These are phyloP conservation scores for Drosophila histrio DNA, from an alignment of 2,888 invertebrate species.

Conservation along the genomic window DNA sequence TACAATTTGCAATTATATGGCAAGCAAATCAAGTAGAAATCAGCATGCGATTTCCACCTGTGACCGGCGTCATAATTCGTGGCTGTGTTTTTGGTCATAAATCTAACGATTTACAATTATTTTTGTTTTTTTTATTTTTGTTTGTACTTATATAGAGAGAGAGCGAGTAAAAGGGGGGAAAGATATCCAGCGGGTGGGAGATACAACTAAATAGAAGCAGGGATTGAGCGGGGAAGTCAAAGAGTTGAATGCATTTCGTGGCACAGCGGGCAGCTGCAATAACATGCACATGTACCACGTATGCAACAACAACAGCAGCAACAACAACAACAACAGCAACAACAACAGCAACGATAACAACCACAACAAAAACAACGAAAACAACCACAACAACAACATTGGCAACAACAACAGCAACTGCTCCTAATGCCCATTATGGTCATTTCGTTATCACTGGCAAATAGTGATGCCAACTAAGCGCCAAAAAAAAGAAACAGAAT, in stretches of 20 bases:
- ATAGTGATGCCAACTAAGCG: no score
- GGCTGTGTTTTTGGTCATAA: slow-evolving; percentile 77
- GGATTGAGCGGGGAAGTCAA: slow-evolving; percentile 1
- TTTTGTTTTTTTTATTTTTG: slow-evolving; percentile 35
- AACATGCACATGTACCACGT: slow-evolving; percentile 63
- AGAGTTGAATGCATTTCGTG: slow-evolving; percentile 70
- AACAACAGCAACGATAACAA: slow-evolving; percentile 26
- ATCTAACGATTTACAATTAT: slow-evolving; percentile 80
- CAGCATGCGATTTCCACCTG: slow-evolving; percentile 78
- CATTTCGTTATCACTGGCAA: slow-evolving; percentile 75
- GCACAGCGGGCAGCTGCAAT: slow-evolving; percentile 72
- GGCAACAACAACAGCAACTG: slow-evolving; percentile 50
- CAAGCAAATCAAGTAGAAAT: slow-evolving; percentile 79
- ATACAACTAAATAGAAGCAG: no score
- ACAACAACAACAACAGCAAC: slow-evolving; percentile 32
- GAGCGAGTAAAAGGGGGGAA: not conserved
- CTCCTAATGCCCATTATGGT: slow-evolving; percentile 75
- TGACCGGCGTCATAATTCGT: slow-evolving; percentile 80
- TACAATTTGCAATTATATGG: slow-evolving; percentile 78
- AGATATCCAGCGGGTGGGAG: not conserved
- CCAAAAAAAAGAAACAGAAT: no score
- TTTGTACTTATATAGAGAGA: not conserved
- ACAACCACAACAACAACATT: slow-evolving; percentile 31
- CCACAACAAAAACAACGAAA: slow-evolving; percentile 42
- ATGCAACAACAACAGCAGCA: slow-evolving; percentile 36